Evolutionary conservation across 1,140 invertebrate genomes (phyloP), one percentile per base, ranked within the genome.

Genomic region (Ganaspis sp.): DNA sequence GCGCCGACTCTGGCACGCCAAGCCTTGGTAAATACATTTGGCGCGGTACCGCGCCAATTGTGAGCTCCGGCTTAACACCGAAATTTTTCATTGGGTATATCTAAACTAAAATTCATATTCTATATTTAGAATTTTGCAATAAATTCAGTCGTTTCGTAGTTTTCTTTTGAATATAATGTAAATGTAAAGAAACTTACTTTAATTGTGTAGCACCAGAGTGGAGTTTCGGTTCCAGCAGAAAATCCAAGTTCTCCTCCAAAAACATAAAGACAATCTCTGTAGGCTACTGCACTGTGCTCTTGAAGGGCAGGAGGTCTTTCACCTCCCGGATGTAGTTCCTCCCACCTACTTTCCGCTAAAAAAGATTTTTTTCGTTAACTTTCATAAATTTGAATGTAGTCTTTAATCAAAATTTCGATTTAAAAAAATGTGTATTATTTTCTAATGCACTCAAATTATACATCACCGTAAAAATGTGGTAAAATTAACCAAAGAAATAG

Each of bases 191-290:
- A 64, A 29, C 34, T 87, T 90, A 96, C 95, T 93, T 94, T 93
- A 21, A 96, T 93, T 81, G 96, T 94, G 84, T 97, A 96, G 74
- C 96, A 94, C 97, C 97, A 98, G 1, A 98, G 92, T 12, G 97
- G 96, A 0, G 96, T 97, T 88, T 97, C 96, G 53, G 93, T 94
- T 40, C 93, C 93, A 29, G 94, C 93, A 15, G 95, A 95, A 90
- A 97, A 95, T 23, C 96, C 95, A 9, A 98, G 93, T 85, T 97
- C 96, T 0, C 97, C 97, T 0, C 97, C 97, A 91, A 98, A 98
- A 42, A 98, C 94, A 85, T 97, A 96, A 34, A 98, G 92, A 73
- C 92, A 92, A 79, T 94, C 93, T 84, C 94, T 93, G 88, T 95
- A 94, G n/a, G 94, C 93, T 8, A 97, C 95, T 45, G 96, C 94